phyloP scores from a whole-genome alignment of 2,888 invertebrate genomes.

The Drosophila helvetica region DNA sequence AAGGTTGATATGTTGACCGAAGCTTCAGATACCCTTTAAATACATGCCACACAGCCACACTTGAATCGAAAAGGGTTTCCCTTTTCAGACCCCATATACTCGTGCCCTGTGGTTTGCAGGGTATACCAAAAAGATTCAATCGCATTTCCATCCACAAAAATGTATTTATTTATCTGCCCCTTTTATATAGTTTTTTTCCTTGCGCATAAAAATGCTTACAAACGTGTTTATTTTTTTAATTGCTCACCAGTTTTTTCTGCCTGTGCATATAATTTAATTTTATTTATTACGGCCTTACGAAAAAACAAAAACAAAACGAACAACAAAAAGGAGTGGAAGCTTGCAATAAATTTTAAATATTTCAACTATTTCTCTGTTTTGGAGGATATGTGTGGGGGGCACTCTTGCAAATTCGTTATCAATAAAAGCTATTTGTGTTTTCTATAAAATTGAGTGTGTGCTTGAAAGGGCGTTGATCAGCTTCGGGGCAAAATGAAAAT shows the following conservation, averaged over 20 bases:
- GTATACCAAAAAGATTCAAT: constrained; percentile 51
- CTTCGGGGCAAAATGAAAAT: constrained; percentile 29
- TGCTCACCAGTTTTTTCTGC: constrained; percentile 62
- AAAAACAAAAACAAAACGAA: constrained; percentile 16
- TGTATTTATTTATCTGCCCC: constrained; percentile 59
- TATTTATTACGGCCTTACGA: constrained; percentile 61
- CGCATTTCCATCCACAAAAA: constrained; percentile 59
- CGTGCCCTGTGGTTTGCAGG: neutral
- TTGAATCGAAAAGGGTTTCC: neutral
- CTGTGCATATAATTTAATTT: constrained; percentile 72
- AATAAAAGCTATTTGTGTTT: constrained; percentile 66
- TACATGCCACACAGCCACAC: too few relatives aligned
- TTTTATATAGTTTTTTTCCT: constrained; percentile 43
- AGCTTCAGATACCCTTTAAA: neutral
- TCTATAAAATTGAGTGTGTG: constrained; percentile 29
- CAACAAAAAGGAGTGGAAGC: constrained; percentile 28
- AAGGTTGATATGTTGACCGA: neutral
- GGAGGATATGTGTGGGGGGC: constrained; percentile 13
- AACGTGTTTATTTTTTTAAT: constrained; percentile 76
- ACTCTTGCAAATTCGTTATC: constrained; percentile 68
- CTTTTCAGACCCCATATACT: neutral
- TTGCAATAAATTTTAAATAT: constrained; percentile 69
- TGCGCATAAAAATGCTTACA: constrained; percentile 53
- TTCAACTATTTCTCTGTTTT: constrained; percentile 39
- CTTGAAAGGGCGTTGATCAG: constrained; percentile 24